Evolutionary conservation across 2,797 vertebrate genomes (phyloP).

Genomic region (Knipowitschia caucasica): DNA sequence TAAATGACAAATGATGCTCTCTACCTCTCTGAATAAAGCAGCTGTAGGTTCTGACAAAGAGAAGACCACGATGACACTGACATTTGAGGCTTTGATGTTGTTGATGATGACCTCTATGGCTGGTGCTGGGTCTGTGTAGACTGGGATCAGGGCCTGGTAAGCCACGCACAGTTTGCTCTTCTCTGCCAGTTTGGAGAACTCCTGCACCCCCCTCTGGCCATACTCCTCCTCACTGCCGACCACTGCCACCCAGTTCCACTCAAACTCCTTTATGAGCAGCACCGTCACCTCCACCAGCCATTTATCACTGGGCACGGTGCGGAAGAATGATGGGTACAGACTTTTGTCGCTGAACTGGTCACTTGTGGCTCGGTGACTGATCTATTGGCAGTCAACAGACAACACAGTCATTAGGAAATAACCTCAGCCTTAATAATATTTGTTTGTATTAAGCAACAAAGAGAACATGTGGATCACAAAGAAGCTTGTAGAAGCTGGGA

Average conservation of each 20-base stretch:
- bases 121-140: constrained; percentile 37
- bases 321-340: constrained; percentile 85
- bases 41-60: constrained; percentile 33
- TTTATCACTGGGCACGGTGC: constrained; percentile 82
- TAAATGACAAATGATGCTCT: not conserved
- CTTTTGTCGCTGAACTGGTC: constrained; percentile 78
- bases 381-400: too few relatives aligned
- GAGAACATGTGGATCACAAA: too few relatives aligned
- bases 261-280: constrained; percentile 70
- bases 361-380: constrained; percentile 84
- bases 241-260: constrained; percentile 89
- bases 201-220: constrained; percentile 73
- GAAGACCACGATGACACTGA: constrained; percentile 81
- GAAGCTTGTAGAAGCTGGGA: too few relatives aligned
- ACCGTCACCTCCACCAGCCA: constrained; percentile 72
- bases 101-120: constrained; percentile 46
- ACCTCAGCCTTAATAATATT: too few relatives aligned
- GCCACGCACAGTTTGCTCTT: constrained; percentile 78
- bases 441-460: not conserved
- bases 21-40: constrained; percentile 73
- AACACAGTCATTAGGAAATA: too few relatives aligned
- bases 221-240: constrained; percentile 85
- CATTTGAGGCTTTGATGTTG: constrained; percentile 61
- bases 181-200: constrained; percentile 64
- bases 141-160: constrained; percentile 82